A percentile compares a stretch with the other conserved stretches of the same genome.
These are phyloP conservation scores for Monomorium pharaonis DNA, from an alignment of 1,140 invertebrate genomes.

Conservation along the genomic window DNA sequence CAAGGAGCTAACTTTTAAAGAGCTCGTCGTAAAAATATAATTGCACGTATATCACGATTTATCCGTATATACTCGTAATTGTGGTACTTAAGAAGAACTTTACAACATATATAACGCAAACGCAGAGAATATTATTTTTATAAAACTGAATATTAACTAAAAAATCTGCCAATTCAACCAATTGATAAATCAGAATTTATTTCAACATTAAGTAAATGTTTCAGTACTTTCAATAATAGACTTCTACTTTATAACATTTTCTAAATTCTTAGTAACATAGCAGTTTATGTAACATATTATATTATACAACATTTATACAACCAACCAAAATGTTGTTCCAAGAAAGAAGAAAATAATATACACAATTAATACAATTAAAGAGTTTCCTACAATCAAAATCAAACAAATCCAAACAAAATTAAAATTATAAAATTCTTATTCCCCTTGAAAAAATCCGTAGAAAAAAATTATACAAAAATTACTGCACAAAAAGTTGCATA, in stretches of 20 bases:
- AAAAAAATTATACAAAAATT: too few relatives aligned
- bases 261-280: too few relatives aligned
- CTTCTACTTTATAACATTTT: too few relatives aligned
- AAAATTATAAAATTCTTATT: too few relatives aligned
- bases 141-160: neutral
- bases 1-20: conserved; percentile 37
- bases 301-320: neutral
- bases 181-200: neutral
- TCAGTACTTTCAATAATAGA: neutral
- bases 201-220: neutral
- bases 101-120: neutral
- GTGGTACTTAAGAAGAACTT: neutral
- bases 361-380: too few relatives aligned
- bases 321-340: neutral
- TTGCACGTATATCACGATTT: conserved; percentile 36
- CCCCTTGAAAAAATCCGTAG: too few relatives aligned
- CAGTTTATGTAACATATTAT: neutral
- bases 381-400: too few relatives aligned
- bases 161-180: neutral
- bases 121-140: neutral
- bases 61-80: neutral
- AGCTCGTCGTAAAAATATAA: conserved; percentile 38
- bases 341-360: too few relatives aligned
- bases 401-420: too few relatives aligned
- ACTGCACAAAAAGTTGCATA: too few relatives aligned